phyloP scores from a whole-genome alignment of 2,888 invertebrate species.

The Pseudeuparius sepicola region DNA sequence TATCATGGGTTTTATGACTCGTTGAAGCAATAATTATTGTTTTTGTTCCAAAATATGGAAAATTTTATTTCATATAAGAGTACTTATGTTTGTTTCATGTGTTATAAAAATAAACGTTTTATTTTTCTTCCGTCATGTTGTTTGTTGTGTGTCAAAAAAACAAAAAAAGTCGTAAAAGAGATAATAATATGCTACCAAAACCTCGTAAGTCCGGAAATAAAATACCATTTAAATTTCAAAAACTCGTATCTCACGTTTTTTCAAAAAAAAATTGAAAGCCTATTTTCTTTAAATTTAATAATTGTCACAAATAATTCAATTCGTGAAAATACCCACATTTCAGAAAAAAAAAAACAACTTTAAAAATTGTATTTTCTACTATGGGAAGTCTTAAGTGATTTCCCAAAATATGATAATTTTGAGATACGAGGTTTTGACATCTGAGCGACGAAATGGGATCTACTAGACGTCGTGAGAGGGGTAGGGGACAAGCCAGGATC shows the following conservation, averaged over 20 bases:
- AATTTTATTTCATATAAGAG: slow-evolving; percentile 3
- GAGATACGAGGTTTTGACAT: too few relatives aligned
- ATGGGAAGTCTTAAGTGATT: too few relatives aligned
- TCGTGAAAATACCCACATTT: slow-evolving; percentile 2
- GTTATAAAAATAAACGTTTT: slow-evolving; percentile 8
- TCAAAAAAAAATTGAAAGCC: slow-evolving; percentile 1
- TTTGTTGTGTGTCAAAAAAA: slow-evolving; percentile 9
- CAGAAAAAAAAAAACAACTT: too few relatives aligned
- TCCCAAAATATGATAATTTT: too few relatives aligned
- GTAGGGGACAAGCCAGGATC: too few relatives aligned
- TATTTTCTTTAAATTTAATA: slow-evolving; percentile 2
- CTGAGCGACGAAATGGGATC: too few relatives aligned
- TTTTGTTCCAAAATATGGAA: slow-evolving; percentile 5
- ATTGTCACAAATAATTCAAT: slow-evolving; percentile 2
- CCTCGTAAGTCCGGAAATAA: slow-evolving; percentile 3
- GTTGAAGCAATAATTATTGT: slow-evolving; percentile 7
- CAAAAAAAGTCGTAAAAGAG: slow-evolving; percentile 7
- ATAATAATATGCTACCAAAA: slow-evolving; percentile 9
- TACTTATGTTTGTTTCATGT: slow-evolving; percentile 7
- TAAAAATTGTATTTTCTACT: too few relatives aligned
- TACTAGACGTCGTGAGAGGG: too few relatives aligned
- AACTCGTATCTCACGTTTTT: slow-evolving; percentile 1
- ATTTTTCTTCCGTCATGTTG: slow-evolving; percentile 8
- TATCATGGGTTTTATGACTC: slow-evolving; percentile 9
- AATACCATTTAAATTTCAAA: slow-evolving; percentile 5